Percentiles rank a stretch among this genome's conserved stretches.
These are phyloP conservation scores for Delichon dasypus DNA, from an alignment of 2,797 vertebrate species.

Conservation along the genomic window DNA sequence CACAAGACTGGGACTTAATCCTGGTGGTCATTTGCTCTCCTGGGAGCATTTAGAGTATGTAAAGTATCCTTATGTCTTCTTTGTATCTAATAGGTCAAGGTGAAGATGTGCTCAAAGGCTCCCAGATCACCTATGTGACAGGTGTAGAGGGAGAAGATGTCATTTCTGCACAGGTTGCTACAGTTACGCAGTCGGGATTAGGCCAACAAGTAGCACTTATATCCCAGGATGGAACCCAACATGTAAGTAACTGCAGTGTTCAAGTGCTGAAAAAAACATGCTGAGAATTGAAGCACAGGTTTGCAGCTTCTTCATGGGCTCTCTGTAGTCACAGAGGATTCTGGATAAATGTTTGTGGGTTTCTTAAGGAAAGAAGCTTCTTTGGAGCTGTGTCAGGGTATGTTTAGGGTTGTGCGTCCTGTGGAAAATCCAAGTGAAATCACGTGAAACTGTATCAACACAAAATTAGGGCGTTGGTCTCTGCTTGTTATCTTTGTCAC, in stretches of 20 bases:
- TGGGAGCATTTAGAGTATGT: background rate
- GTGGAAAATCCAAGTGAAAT: background rate
- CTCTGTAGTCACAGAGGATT: background rate
- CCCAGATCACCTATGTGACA: slow-evolving; percentile 88
- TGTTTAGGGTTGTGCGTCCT: background rate
- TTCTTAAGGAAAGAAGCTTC: background rate
- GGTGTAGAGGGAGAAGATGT: slow-evolving; percentile 92
- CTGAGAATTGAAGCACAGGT: background rate
- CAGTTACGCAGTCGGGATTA: slow-evolving; percentile 84
- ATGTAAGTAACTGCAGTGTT: slow-evolving; percentile 78
- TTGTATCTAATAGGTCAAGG: slow-evolving; percentile 82
- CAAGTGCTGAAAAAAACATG: background rate
- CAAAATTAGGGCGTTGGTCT: background rate
- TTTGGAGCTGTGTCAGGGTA: background rate
- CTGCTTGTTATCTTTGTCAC: background rate
- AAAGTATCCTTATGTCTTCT: slow-evolving; percentile 10
- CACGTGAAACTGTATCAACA: background rate
- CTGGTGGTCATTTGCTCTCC: background rate
- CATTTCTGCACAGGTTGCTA: slow-evolving; percentile 86
- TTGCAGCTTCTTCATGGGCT: background rate
- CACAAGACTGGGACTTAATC: background rate
- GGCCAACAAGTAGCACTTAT: slow-evolving; percentile 94
- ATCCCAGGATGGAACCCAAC: slow-evolving; percentile 95
- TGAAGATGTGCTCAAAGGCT: slow-evolving; percentile 86
- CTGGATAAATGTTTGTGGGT: rapidly evolving